phyloP scores from a whole-genome alignment of 2,888 invertebrate species.

The Trimorus sp. region DNA sequence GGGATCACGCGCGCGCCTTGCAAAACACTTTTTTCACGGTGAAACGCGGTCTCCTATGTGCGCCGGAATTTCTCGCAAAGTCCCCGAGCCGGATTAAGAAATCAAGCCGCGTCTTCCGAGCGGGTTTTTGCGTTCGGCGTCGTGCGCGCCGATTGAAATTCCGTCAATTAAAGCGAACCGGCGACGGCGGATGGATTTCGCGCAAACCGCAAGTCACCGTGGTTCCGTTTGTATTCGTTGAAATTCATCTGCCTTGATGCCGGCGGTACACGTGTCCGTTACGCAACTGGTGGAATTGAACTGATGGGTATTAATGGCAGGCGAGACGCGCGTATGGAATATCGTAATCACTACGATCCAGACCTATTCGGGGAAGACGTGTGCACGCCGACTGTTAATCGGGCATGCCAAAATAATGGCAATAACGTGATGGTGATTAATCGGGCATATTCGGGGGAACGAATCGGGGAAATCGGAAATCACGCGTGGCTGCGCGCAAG shows the following conservation, averaged over 20 bases:
- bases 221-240: conserved; percentile 33
- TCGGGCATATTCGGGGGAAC: too few relatives aligned
- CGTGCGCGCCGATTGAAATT: too few relatives aligned
- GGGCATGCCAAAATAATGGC: too few relatives aligned
- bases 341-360: too few relatives aligned
- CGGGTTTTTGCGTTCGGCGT: too few relatives aligned
- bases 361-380: too few relatives aligned
- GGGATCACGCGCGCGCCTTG: conserved; percentile 6
- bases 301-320: conserved; percentile 43
- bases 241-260: conserved; percentile 26
- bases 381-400: too few relatives aligned
- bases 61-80: not conserved
- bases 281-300: conserved; percentile 27
- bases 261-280: conserved; percentile 40
- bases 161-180: not conserved
- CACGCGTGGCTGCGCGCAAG: too few relatives aligned
- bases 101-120: conserved; percentile 20
- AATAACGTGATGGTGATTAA: too few relatives aligned
- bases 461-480: too few relatives aligned
- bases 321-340: conserved; percentile 13
- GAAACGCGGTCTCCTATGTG: conserved; percentile 16
- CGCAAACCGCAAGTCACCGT: conserved; percentile 41
- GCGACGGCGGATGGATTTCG: not conserved
- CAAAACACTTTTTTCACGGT: conserved; percentile 29
- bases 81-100: conserved; percentile 17